Conservation (phyloP, 2,797 vertebrate genomes). For the Scomberomorus guttatus region DNA sequence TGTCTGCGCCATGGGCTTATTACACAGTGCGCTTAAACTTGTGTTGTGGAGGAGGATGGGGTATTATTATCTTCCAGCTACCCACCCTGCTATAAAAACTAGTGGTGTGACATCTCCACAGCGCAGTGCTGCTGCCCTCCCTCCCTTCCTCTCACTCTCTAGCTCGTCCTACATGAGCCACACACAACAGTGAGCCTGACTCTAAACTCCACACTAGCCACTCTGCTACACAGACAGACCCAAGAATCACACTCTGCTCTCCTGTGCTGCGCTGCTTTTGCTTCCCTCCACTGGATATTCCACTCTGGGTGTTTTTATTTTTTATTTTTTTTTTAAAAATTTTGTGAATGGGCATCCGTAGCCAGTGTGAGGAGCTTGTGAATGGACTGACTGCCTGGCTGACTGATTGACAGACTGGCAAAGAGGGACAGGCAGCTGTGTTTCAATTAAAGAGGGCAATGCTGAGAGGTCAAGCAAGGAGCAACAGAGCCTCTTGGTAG, state of each 20-base stretch:
- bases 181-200: constrained; percentile 79
- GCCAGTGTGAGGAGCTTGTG: constrained; percentile 75
- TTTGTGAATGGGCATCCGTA: constrained; percentile 84
- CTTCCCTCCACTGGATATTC: constrained; percentile 76
- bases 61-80: constrained; percentile 92
- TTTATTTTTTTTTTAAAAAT: constrained; percentile 41
- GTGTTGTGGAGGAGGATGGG: constrained; percentile 91
- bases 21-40: constrained; percentile 87
- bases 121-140: constrained; percentile 85
- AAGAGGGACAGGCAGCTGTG: constrained; percentile 64
- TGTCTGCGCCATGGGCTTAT: constrained; percentile 88
- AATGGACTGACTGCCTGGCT: constrained; percentile 80
- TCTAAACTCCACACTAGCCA: constrained; percentile 76
- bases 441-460: constrained; percentile 77
- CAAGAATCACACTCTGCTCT: constrained; percentile 71
- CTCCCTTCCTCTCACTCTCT: constrained; percentile 83
- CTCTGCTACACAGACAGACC: constrained; percentile 76
- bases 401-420: constrained; percentile 67
- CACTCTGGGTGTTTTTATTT: constrained; percentile 44
- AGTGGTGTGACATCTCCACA: constrained; percentile 89
- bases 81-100: constrained; percentile 92
- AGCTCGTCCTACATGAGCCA: constrained; percentile 80
- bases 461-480: constrained; percentile 83
- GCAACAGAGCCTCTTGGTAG: constrained; percentile 75
- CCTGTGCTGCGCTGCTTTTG: constrained; percentile 57